These are phyloP conservation scores for Myopa testacea DNA, from an alignment of 2,888 invertebrate genomes.

Conservation along the genomic window DNA sequence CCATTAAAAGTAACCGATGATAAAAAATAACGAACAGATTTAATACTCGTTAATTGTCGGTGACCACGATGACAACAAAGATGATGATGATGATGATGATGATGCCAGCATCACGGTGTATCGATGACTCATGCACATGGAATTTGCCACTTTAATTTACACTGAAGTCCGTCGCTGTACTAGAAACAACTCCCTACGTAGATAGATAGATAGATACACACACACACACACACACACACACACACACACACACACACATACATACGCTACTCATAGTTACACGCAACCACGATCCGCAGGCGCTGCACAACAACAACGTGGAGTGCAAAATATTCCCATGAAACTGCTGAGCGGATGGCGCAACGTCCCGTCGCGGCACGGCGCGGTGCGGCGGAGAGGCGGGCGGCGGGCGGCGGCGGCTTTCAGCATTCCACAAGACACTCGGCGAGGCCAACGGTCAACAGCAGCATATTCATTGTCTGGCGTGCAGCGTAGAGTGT, in stretches of 20 bases:
- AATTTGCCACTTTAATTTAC: constrained; percentile 42
- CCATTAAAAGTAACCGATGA: too few relatives aligned
- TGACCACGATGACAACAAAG: not conserved
- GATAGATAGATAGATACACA: too few relatives aligned
- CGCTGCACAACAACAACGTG: not conserved
- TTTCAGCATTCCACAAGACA: constrained; percentile 15
- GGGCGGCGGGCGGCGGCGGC: not conserved
- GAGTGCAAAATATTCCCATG: constrained; percentile 15
- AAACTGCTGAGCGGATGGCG: not conserved
- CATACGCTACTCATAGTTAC: not conserved
- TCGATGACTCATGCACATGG: constrained; percentile 44
- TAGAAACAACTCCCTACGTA: constrained; percentile 14
- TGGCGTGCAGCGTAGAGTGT: not conserved
- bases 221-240: not conserved
- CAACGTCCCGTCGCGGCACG: not conserved
- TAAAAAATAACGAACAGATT: not conserved
- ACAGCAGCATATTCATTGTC: not conserved
- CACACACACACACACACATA: not conserved
- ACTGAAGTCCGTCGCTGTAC: not conserved
- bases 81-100: not conserved
- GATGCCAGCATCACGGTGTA: not conserved
- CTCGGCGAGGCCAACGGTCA: constrained; percentile 11
- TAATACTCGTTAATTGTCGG: not conserved
- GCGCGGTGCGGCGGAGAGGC: not conserved
- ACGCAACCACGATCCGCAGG: not conserved